Conservation (phyloP, 2,888 invertebrate species). For the Oegoconia quadripuncta region DNA sequence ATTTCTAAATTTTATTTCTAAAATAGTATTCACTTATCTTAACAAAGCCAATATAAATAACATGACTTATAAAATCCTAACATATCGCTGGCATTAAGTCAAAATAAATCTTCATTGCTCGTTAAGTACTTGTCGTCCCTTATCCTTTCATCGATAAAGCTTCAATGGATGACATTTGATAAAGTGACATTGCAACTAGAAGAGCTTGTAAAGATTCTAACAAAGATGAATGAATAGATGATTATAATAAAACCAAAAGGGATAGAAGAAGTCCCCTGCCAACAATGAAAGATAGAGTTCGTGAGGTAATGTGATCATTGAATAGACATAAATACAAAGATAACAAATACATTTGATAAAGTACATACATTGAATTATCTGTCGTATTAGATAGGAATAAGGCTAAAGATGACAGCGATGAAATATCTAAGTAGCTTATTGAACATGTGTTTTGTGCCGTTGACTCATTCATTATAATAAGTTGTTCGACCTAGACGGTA, state of each 20-base stretch:
- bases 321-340: constrained; percentile 48
- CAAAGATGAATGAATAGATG: constrained; percentile 19
- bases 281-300: constrained; percentile 61
- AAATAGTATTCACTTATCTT: too few relatives aligned
- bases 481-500: constrained; percentile 32
- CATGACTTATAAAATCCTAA: too few relatives aligned
- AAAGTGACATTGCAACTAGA: constrained; percentile 20
- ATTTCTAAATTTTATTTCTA: too few relatives aligned
- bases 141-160: not conserved
- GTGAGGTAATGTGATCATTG: constrained; percentile 61
- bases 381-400: constrained; percentile 22
- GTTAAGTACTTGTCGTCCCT: not conserved
- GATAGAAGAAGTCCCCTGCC: constrained; percentile 33
- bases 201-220: constrained; percentile 26
- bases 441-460: constrained; percentile 46
- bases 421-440: constrained; percentile 7
- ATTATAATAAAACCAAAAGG: constrained; percentile 19
- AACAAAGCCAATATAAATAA: too few relatives aligned
- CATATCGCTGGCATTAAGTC: too few relatives aligned
- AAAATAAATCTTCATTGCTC: too few relatives aligned
- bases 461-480: constrained; percentile 56
- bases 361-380: constrained; percentile 18
- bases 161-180: constrained; percentile 16
- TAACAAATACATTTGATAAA: constrained; percentile 24
- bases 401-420: constrained; percentile 3